Base-by-base conservation (phyloP, 2,888 invertebrate genomes). In the Sarcophaga caerulescens region DNA sequence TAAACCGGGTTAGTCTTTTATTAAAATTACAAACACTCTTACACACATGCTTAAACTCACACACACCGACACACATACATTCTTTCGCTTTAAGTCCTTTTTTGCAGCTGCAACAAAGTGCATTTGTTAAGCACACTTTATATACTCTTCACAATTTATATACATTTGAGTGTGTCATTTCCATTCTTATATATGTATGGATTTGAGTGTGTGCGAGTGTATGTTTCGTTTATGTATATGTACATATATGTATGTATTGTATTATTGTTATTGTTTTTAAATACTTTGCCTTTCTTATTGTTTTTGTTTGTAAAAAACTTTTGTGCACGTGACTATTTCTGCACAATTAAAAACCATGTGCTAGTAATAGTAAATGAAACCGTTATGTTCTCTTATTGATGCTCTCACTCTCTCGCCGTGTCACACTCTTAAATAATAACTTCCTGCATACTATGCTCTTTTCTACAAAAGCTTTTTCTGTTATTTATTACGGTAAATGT, bases 261-360 rank as follows among this genome's bases (percentile, higher is more conserved):
- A 59, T 74, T 79, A 59, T 59, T 71, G 66, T 52, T 62, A 66
- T 45, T 14, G 17, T 21, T 45, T 17, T 17, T 35, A 45, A 25
- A 66, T 60, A 57, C 10, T 35, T 35, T 35, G 35, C 35, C 35
- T 35, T 35, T 35, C 10, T 65, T 75, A 59, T 47, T 71, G 71
- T 52, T 62, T 68, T 45, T 14, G 12, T 44, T 45, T 17, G n/a
- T 21, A 45, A 25, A 66, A 35, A 35, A 35, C 35, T 35, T 35
- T 59, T 69, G 25, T 71, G 62, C 81, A 85, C 81, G 81, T 85
- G 85, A 85, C 81, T 77, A 65, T 65, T 66, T 74, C 57, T 70
- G 75, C 21, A 59, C 60, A 21, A 5, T 69, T 71, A 14, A 47
- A 25, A 68, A 68, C 62, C 76, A 76, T 80, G 71, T 76, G 66